Base-by-base conservation (phyloP, 2,888 invertebrate genomes). In the Himalopsyche kuldschensis region DNA sequence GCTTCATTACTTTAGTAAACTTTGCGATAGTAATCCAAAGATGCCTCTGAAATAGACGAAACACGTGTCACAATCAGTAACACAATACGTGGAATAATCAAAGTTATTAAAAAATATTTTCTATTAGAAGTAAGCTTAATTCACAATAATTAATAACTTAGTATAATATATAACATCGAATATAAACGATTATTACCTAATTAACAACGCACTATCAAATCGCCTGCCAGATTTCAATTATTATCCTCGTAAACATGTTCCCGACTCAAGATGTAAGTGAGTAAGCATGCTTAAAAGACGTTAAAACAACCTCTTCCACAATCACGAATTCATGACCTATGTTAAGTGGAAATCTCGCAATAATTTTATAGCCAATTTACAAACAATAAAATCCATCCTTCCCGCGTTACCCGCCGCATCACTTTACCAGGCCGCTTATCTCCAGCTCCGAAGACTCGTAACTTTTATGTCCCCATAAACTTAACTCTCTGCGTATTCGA, bases 311-410 rank as follows among this genome's bases (percentile, higher is more conserved):
- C 55, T 55, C 55, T 55, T 55, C 55, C 55, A 55, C 55, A 55
- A 55, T 55, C 55, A 55, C 55, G 55, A 55, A 55, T 55, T 41
- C 81, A 77, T 77, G 81, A 81, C 82, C 82, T 82, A 79, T 48
- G 46, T 24, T 79, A 46, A 79, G 80, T 47, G 82, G 55, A 55
- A 84, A 80, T 83, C 84, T 83, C 82, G 78, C 79, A 80, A 91
- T 92, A 91, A 92, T 91, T 92, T 92, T 92, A 92, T 91, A 91
- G 90, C 90, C 92, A 92, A 92, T 92, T 92, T 91, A 91, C 91
- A 91, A 92, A 92, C 92, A 92, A 92, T 92, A 92, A 92, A 92
- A 91, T 91, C 90, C 90, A 89, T 89, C 90, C 90, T 76, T 20
- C 20, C 78, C 24, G 32, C 17, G 32, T 79, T 79, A 79, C 41